Evolutionary conservation across 2,888 invertebrate genomes (phyloP).

Genomic region (Ptychoptera contaminata): DNA sequence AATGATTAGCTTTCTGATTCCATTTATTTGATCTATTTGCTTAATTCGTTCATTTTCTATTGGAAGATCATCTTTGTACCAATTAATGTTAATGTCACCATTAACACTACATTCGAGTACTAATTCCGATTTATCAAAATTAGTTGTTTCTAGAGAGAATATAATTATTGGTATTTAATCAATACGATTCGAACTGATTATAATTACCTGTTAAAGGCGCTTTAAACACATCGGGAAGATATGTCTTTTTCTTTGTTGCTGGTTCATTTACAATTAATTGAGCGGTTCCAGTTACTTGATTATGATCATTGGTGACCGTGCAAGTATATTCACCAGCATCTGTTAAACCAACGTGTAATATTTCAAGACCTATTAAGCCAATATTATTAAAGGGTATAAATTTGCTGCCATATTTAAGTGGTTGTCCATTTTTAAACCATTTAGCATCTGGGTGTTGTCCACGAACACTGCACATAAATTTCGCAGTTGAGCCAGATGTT

Average conservation of each 20-base stretch:
- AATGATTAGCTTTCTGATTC: slow-evolving; percentile 53
- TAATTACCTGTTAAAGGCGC: slow-evolving; percentile 22
- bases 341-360: slow-evolving; percentile 45
- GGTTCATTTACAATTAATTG: slow-evolving; percentile 39
- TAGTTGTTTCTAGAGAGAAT: slow-evolving; percentile 44
- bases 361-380: slow-evolving; percentile 58
- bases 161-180: not conserved
- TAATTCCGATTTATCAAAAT: slow-evolving; percentile 33
- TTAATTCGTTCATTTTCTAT: slow-evolving; percentile 44
- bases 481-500: slow-evolving; percentile 55
- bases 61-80: slow-evolving; percentile 48
- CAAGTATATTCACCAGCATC: slow-evolving; percentile 70
- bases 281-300: slow-evolving; percentile 48
- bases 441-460: slow-evolving; percentile 52
- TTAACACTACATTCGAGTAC: slow-evolving; percentile 33
- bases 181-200: not conserved
- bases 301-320: slow-evolving; percentile 55
- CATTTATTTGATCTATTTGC: slow-evolving; percentile 51
- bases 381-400: slow-evolving; percentile 39
- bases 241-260: slow-evolving; percentile 4
- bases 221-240: slow-evolving; percentile 20
- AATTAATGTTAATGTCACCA: slow-evolving; percentile 39
- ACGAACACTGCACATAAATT: slow-evolving; percentile 61
- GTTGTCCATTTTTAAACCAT: slow-evolving; percentile 56
- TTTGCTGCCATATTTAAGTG: slow-evolving; percentile 34